These are phyloP conservation scores for Anguilla anguilla DNA, from an alignment of 2,797 vertebrate species.

Conservation along the genomic window DNA sequence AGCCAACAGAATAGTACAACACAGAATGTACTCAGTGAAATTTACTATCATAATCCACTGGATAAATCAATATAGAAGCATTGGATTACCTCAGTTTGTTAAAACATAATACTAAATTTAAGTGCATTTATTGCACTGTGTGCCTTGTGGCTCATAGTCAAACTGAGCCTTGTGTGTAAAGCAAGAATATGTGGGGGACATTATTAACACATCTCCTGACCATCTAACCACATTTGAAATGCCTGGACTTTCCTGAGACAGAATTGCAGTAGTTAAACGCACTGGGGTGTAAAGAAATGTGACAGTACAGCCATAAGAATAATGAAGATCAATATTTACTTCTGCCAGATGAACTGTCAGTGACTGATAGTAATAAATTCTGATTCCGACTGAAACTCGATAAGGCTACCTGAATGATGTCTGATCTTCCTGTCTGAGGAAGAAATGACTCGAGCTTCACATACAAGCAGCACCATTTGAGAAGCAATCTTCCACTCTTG, in stretches of 20 bases:
- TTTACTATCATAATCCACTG: background rate
- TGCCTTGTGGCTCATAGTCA: background rate
- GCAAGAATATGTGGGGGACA: background rate
- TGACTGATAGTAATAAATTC: conserved; percentile 54
- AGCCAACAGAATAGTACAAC: background rate
- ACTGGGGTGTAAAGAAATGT: background rate
- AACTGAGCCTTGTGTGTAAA: background rate
- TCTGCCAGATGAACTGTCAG: conserved; percentile 44
- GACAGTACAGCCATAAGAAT: background rate
- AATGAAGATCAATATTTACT: conserved; percentile 10
- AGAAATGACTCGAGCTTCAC: background rate
- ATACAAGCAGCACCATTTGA: conserved; percentile 38
- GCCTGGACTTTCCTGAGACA: background rate
- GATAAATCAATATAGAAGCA: background rate
- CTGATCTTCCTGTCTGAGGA: conserved; percentile 37
- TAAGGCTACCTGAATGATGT: conserved; percentile 6
- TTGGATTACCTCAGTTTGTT: background rate
- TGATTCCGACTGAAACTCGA: conserved; percentile 32
- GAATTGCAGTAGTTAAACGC: background rate
- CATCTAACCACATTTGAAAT: background rate
- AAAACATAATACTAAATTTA: background rate
- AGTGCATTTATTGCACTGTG: background rate
- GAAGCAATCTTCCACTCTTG: conserved; percentile 53
- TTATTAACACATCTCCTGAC: background rate
- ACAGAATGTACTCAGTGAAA: background rate